Base-by-base conservation (phyloP, 1,140 invertebrate species). In the Solenopsis fugax region DNA sequence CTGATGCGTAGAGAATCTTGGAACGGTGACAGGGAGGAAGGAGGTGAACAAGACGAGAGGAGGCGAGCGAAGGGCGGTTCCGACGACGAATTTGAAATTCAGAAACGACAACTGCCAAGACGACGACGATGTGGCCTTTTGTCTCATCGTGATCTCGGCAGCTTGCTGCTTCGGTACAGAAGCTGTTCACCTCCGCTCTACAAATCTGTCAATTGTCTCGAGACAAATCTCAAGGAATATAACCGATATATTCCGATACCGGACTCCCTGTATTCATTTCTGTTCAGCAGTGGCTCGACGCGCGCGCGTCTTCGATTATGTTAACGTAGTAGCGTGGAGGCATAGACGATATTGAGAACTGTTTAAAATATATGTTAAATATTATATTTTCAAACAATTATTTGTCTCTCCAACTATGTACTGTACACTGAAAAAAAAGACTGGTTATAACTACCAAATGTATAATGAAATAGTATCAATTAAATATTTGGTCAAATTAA, bases 191-290 rank as follows among this genome's bases (percentile, higher is more conserved):
- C 91, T 90, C 85, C 81, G 75, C 87, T 81, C 93, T 93, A 95
- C 94, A 94, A 95, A 95, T 95, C 94, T 93, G 93, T 95, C 94
- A 94, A 95, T 95, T 94, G 93, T 93, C 92, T 88, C 93, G 90
- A 86, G 94, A 94, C 94, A 94, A 95, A 95, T 94, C 93, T 92
- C 87, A 81, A 80, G 90, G 88, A 88, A 91, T 91, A 91, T 91
- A 91, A 90, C 89, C 89, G 87, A 91, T 91, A 91, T 91, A 90
- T 91, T 76, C 82, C 29, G 76, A 90, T 84, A 84, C 56, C 88
- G 75, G 73, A 54, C 21, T 41, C 58, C 21, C n/a, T 29, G 24
- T 29, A 37, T 41, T 54, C n/a, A 58, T 62, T 64, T 29, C 37
- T 13, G 13, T 5, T 29, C 24, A 34, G n/a, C 10, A 52, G 16